phyloP scores from a whole-genome alignment of 2,113 vertebrate genomes.

The Podarcis cretensis region DNA sequence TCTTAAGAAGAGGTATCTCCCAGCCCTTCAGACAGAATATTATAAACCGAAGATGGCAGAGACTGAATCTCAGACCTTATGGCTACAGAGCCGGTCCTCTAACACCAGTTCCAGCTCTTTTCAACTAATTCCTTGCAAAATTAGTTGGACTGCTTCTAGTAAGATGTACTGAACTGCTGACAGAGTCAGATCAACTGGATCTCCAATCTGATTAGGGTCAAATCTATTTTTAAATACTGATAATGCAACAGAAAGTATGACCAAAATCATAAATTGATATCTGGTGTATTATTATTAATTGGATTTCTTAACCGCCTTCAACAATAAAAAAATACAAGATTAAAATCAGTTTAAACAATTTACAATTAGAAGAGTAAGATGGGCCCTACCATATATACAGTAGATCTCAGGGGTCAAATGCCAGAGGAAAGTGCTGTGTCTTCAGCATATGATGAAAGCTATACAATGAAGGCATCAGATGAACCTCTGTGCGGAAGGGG shows the following conservation, averaged over 20 bases:
- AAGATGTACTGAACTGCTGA: not conserved
- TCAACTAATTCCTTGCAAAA: not conserved
- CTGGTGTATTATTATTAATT: not conserved
- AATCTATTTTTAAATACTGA: not conserved
- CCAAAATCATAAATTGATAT: not conserved
- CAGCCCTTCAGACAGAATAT: not conserved
- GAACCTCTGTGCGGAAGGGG: too few species aligned
- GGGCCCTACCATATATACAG: too few species aligned
- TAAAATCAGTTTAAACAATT: too few species aligned
- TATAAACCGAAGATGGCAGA: not conserved
- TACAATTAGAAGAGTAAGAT: too few species aligned
- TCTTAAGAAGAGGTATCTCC: not conserved
- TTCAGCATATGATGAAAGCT: too few species aligned
- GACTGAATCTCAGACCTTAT: not conserved
- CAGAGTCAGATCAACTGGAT: not conserved
- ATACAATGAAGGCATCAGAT: too few species aligned
- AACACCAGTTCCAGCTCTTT: not conserved
- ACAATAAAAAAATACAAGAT: too few species aligned
- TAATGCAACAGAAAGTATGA: not conserved
- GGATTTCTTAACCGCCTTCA: too few species aligned
- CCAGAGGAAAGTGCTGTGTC: too few species aligned
- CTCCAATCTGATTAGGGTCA: not conserved
- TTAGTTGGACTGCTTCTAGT: not conserved
- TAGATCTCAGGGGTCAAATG: too few species aligned
- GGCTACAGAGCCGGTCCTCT: not conserved